phyloP scores from a whole-genome alignment of 23 tunicate genomes.

The Botrylloides violaceus region DNA sequence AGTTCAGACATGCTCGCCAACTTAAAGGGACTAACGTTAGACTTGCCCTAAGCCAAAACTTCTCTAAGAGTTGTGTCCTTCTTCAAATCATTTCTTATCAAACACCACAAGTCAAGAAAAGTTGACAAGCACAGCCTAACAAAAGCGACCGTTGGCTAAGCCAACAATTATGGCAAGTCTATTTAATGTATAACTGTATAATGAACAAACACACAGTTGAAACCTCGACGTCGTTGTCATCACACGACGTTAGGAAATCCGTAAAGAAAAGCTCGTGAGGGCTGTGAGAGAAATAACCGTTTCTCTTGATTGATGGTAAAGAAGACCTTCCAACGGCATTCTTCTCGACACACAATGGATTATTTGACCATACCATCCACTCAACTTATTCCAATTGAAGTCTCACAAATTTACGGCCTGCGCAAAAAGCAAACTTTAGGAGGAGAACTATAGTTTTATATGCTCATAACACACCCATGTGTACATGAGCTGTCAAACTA shows the following conservation, averaged over 20 bases:
- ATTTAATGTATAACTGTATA: neutral
- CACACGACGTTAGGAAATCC: neutral
- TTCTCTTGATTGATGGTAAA: neutral
- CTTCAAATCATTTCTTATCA: neutral
- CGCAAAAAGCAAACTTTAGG: too few species aligned
- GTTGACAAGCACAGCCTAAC: neutral
- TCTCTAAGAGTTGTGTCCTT: neutral
- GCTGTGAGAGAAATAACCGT: neutral
- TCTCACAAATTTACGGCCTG: too few species aligned
- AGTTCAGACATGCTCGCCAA: constrained; percentile 19
- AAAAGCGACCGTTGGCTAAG: constrained; percentile 19
- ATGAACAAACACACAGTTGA: neutral
- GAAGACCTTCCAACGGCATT: neutral
- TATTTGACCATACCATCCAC: neutral
- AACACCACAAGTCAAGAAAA: neutral
- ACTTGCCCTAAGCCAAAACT: constrained; percentile 13
- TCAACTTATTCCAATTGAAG: too few species aligned
- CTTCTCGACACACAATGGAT: neutral
- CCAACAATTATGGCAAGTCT: constrained; percentile 13
- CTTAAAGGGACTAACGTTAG: neutral
- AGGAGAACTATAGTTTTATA: too few species aligned
- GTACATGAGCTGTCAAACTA: too few species aligned
- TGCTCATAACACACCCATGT: too few species aligned
- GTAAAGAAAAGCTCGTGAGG: neutral
- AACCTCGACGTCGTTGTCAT: constrained; percentile 12